A percentile compares a stretch with the other conserved stretches of the same genome.
Conservation (phyloP, 2,888 invertebrate species). For the Troides oblongomaculatus region DNA sequence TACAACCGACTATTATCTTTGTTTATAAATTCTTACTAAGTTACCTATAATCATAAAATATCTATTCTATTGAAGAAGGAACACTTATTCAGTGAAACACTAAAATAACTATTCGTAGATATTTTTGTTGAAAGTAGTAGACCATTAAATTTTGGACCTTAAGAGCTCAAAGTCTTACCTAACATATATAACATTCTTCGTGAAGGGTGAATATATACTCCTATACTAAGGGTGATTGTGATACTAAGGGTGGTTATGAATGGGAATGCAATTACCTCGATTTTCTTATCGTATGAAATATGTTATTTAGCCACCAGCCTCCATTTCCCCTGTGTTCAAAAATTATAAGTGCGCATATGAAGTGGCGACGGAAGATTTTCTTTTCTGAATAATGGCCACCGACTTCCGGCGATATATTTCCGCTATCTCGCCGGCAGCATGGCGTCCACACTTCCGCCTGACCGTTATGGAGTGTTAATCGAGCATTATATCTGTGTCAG, state of each 20-base stretch:
- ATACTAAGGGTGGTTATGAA: neutral
- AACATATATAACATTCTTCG: too few relatives aligned
- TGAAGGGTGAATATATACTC: too few relatives aligned
- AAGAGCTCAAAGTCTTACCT: too few relatives aligned
- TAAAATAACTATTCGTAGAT: too few relatives aligned
- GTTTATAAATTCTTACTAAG: too few relatives aligned
- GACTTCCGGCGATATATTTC: slow-evolving; percentile 78
- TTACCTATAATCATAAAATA: too few relatives aligned
- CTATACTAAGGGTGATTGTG: neutral
- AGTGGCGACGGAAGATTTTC: slow-evolving; percentile 69
- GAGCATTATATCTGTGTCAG: slow-evolving; percentile 70
- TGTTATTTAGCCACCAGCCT: neutral
- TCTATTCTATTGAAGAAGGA: too few relatives aligned
- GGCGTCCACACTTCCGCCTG: slow-evolving; percentile 72
- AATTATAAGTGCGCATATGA: slow-evolving; percentile 69
- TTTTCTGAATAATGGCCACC: slow-evolving; percentile 74
- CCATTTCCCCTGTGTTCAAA: slow-evolving; percentile 32
- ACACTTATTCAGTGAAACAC: too few relatives aligned
- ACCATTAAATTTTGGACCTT: too few relatives aligned
- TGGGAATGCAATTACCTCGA: neutral
- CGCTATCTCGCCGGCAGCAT: slow-evolving; percentile 74
- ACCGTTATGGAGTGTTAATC: slow-evolving; percentile 78
- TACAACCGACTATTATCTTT: too few relatives aligned
- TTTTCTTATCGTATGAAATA: slow-evolving; percentile 2
- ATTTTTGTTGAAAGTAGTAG: too few relatives aligned